A percentile compares a stretch with the other conserved stretches of the same genome.
Evolutionary conservation across 53 echinoderm and acorn worm genomes (phyloP).

Genomic region (Arbacia lixula): DNA sequence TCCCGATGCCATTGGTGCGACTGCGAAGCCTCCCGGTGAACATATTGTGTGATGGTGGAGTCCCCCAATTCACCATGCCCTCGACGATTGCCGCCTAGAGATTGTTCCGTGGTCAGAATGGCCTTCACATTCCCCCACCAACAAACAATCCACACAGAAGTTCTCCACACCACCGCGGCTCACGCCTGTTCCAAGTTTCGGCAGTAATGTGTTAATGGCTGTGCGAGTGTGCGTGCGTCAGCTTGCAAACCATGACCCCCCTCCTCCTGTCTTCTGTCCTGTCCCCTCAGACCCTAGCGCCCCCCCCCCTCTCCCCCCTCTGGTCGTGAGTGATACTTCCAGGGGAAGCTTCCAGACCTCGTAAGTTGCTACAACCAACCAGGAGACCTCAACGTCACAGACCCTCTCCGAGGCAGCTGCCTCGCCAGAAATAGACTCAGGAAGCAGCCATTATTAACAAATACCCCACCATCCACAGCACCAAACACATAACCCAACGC

Average conservation of each 20-base stretch:
- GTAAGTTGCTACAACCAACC: no score
- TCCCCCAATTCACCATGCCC: not conserved
- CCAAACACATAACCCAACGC: not conserved
- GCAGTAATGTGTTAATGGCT: constrained; percentile 20
- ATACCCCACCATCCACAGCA: not conserved
- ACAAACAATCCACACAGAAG: no score
- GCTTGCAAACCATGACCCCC: constrained; percentile 4
- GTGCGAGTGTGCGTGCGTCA: constrained; percentile 26
- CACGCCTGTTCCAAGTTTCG: no score
- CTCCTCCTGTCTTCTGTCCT: not conserved
- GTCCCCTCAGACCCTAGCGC: not conserved
- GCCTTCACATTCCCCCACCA: no score
- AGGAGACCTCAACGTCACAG: constrained; percentile 11
- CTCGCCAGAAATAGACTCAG: constrained; percentile 17
- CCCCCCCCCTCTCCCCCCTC: constrained; percentile 20
- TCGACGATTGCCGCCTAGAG: no score
- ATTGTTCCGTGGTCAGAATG: no score
- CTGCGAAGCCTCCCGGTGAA: constrained; percentile 29
- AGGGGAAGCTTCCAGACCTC: constrained; percentile 26
- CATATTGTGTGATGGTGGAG: constrained; percentile 27
- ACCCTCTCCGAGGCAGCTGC: constrained; percentile 32
- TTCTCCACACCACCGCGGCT: no score
- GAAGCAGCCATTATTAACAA: constrained; percentile 24
- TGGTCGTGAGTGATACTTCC: constrained; percentile 32
- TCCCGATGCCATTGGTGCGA: constrained; percentile 30